These are phyloP conservation scores for Fragum sueziense DNA, from an alignment of 2,888 invertebrate species.

Conservation along the genomic window DNA sequence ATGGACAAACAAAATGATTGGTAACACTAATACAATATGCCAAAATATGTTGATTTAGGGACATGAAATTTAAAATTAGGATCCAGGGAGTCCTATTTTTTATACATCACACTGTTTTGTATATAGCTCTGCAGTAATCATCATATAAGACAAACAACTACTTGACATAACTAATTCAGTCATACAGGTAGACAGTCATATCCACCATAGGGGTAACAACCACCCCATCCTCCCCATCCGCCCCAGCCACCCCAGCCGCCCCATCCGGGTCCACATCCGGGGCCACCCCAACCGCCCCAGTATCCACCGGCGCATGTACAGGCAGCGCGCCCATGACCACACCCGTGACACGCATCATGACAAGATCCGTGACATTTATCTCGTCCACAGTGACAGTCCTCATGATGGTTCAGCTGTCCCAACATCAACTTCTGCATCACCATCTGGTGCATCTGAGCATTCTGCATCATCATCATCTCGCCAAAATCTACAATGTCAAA, in stretches of 20 bases:
- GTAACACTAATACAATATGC: no score
- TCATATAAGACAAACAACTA: no score
- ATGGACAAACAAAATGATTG: no score
- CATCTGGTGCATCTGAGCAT: slow-evolving; percentile 79
- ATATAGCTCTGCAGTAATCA: no score
- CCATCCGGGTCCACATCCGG: neutral
- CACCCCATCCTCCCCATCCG: slow-evolving; percentile 4
- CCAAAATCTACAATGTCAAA: slow-evolving; percentile 76
- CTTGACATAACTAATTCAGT: neutral
- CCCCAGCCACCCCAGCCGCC: neutral
- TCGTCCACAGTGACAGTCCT: neutral
- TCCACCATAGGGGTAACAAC: neutral
- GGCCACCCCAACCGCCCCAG: neutral
- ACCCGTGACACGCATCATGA: slow-evolving; percentile 10
- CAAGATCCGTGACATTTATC: slow-evolving; percentile 31
- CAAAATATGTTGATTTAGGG: no score
- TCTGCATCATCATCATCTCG: slow-evolving; percentile 80
- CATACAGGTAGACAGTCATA: slow-evolving; percentile 21
- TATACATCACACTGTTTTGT: no score
- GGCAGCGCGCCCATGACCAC: slow-evolving; percentile 24
- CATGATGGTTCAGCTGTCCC: slow-evolving; percentile 21
- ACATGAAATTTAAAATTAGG: no score
- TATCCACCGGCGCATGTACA: slow-evolving; percentile 6
- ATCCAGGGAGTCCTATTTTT: no score
- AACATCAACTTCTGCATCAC: slow-evolving; percentile 77